These are phyloP conservation scores for Drosophila kohkoa DNA, from an alignment of 1,140 invertebrate genomes.

Conservation along the genomic window DNA sequence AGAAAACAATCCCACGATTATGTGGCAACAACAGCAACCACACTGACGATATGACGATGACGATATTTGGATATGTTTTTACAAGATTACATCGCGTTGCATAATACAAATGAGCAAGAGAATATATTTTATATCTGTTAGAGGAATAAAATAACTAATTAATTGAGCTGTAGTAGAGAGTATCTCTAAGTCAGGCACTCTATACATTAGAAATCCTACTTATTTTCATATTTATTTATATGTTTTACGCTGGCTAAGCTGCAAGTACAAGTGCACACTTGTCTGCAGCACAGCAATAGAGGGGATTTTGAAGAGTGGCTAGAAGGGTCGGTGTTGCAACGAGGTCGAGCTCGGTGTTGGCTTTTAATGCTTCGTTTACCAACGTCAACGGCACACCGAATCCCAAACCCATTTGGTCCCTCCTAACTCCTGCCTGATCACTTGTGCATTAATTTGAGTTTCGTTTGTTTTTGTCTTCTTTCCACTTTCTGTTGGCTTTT, in stretches of 20 bases:
- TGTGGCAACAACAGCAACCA: constrained; percentile 6
- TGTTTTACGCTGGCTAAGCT: constrained; percentile 68
- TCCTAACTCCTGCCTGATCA: constrained; percentile 31
- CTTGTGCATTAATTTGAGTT: constrained; percentile 75
- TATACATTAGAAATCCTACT: background rate
- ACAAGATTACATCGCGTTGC: background rate
- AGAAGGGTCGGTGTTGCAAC: constrained; percentile 13
- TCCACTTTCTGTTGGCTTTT: constrained; percentile 9
- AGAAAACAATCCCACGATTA: background rate
- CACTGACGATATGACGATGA: constrained; percentile 35
- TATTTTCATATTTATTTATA: constrained; percentile 60
- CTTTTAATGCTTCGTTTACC: constrained; percentile 64
- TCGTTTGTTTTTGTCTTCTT: constrained; percentile 44
- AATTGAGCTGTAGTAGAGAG: background rate
- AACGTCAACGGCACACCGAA: constrained; percentile 16
- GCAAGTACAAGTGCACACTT: constrained; percentile 78
- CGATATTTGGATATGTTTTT: constrained; percentile 50
- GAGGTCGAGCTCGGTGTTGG: constrained; percentile 52
- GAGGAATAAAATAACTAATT: no score
- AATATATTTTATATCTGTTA: no score
- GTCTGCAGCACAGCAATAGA: constrained; percentile 51
- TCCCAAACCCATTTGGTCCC: background rate
- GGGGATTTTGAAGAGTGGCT: constrained; percentile 7
- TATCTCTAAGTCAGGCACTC: background rate
- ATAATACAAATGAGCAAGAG: no score